These are phyloP conservation scores for Riptortus pedestris DNA, from an alignment of 1,140 invertebrate species.

Conservation along the genomic window DNA sequence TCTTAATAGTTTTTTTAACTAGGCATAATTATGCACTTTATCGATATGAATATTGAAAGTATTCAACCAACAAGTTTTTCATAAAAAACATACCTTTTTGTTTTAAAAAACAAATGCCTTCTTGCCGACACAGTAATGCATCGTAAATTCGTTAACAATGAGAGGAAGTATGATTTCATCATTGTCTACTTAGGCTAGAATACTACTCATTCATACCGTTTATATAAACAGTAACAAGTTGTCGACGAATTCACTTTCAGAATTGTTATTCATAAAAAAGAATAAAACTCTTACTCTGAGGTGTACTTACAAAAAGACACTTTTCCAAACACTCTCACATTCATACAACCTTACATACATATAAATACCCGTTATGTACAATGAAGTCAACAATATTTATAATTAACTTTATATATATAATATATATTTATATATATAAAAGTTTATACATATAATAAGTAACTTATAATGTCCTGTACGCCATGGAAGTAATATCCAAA, in stretches of 20 bases:
- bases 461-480: slow-evolving; percentile 18
- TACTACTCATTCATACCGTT: slow-evolving; percentile 21
- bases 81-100: slow-evolving; percentile 26
- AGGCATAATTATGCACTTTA: slow-evolving; percentile 11
- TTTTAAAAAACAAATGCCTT: slow-evolving; percentile 23
- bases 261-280: slow-evolving; percentile 11
- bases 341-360: not conserved
- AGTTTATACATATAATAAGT: slow-evolving; percentile 1
- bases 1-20: slow-evolving; percentile 1
- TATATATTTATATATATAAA: slow-evolving; percentile 23
- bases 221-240: slow-evolving; percentile 15
- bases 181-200: slow-evolving; percentile 19
- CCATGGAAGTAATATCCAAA: slow-evolving; percentile 21
- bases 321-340: not conserved
- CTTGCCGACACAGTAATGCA: slow-evolving; percentile 15
- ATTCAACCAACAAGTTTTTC: slow-evolving; percentile 24
- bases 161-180: slow-evolving; percentile 20
- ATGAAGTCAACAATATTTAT: slow-evolving; percentile 26
- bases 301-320: slow-evolving; percentile 5
- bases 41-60: slow-evolving; percentile 25
- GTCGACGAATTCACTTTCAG: slow-evolving; percentile 21
- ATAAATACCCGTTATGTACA: slow-evolving; percentile 28
- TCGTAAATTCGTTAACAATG: slow-evolving; percentile 27
- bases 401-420: slow-evolving; percentile 24
- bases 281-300: no score